phyloP scores from a whole-genome alignment of 2,113 vertebrate species.

The Nothobranchius kuhntae region DNA sequence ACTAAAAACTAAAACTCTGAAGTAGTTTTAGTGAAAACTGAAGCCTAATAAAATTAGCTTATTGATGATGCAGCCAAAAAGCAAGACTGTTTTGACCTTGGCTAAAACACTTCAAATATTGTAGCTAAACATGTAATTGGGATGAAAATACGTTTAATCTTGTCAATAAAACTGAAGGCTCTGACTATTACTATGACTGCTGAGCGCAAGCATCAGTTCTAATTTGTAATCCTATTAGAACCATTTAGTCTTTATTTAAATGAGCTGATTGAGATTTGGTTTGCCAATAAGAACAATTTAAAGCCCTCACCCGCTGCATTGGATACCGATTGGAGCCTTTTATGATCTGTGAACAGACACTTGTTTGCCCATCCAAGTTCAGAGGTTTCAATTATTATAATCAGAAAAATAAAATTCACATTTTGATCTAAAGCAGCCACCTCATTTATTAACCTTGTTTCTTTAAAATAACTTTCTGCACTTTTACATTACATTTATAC shows the following conservation, averaged over 20 bases:
- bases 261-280: conserved; percentile 1
- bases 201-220: not conserved
- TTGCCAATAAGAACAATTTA: not conserved
- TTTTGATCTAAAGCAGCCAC: no score
- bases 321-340: not conserved
- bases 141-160: no score
- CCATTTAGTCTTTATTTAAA: not conserved
- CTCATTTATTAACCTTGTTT: not conserved
- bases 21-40: no score
- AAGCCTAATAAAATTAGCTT: no score
- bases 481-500: conserved; percentile 16
- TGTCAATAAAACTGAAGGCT: no score
- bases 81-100: no score
- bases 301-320: not conserved
- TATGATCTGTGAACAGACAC: not conserved
- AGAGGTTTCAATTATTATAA: conserved; percentile 10
- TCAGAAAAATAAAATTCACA: not conserved
- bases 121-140: no score
- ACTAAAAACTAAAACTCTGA: no score
- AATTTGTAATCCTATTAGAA: not conserved
- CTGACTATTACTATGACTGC: no score
- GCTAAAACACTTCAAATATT: no score
- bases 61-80: no score
- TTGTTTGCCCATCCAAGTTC: not conserved
- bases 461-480: not conserved